Evolutionary conservation across 2,113 vertebrate species (phyloP), one percentile per base, ranked within the genome.

Genomic region (Brachirus orientalis): DNA sequence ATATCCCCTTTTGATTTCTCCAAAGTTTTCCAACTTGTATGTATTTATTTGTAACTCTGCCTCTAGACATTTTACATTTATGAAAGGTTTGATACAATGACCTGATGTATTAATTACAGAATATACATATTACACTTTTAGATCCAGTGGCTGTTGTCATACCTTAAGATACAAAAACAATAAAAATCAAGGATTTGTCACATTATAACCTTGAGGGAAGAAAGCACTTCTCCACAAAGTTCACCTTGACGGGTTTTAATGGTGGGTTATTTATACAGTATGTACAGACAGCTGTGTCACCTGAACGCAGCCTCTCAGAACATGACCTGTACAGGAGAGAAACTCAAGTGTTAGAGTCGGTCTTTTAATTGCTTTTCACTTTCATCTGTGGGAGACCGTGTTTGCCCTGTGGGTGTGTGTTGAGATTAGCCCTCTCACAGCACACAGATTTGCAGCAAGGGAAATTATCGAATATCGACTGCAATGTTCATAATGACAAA

Each of bases 331-430:
- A 44, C 10, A 35, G 63, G n/a, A 44, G 55, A 36, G 59, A 44
- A 56, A 28, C 36, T 58, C 57, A 9, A 52, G 43, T 50, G 51
- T 62, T 53, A 41, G 54, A 48, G 41, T 7, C 20, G 43, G 45
- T 57, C 28, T 28, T 77, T 75, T 84, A 84, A 84, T 80, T 80
- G 77, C 69, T 71, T 74, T 71, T 47, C 51, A 66, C 52, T 41
- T 67, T 63, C 48, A 64, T 48, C 56, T 56, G 65, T 36, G 46
- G 69, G 47, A 59, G 56, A 37, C 57, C 14, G 64, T 54, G 66
- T 80, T 67, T 67, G 61, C 69, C 69, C 73, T 77, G 65, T 74
- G 73, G 77, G 77, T 80, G 65, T 63, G 35, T 60, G 8, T 17
- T 37, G 19, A 78, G 79, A 82, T 75, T 76, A 79, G 68, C 12